Conservation (phyloP, 2,888 invertebrate species). For the Drosophila mettleri region DNA sequence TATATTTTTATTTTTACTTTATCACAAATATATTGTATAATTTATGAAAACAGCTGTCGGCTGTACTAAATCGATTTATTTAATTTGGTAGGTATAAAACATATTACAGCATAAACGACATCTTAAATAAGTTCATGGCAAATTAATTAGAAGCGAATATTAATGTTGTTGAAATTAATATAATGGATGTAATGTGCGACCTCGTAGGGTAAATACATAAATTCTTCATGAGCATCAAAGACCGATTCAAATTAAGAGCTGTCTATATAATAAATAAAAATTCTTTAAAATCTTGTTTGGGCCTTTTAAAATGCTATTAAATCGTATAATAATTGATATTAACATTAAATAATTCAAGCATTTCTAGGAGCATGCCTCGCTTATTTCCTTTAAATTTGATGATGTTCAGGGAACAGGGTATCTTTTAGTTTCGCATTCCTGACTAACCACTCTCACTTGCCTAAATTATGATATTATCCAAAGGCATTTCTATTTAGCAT, state of each 20-base stretch:
- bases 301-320: too few species aligned
- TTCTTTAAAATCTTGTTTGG: too few species aligned
- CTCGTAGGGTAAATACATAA: too few species aligned
- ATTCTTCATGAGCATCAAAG: too few species aligned
- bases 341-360: too few species aligned
- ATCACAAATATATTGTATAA: neutral
- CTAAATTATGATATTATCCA: neutral
- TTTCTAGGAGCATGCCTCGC: too few species aligned
- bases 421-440: neutral
- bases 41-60: neutral
- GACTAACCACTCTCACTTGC: neutral
- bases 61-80: conserved; percentile 1
- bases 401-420: too few species aligned
- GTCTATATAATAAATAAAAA: too few species aligned
- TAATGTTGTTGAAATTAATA: neutral
- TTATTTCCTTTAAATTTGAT: too few species aligned
- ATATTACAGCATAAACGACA: neutral
- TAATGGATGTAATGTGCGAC: too few species aligned
- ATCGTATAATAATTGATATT: too few species aligned
- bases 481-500: neutral
- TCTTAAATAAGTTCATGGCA: neutral
- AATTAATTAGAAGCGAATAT: neutral
- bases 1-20: neutral
- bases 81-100: neutral
- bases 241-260: too few species aligned